phyloP scores from a whole-genome alignment of 2,797 vertebrate genomes.

The Pristis pectinata region DNA sequence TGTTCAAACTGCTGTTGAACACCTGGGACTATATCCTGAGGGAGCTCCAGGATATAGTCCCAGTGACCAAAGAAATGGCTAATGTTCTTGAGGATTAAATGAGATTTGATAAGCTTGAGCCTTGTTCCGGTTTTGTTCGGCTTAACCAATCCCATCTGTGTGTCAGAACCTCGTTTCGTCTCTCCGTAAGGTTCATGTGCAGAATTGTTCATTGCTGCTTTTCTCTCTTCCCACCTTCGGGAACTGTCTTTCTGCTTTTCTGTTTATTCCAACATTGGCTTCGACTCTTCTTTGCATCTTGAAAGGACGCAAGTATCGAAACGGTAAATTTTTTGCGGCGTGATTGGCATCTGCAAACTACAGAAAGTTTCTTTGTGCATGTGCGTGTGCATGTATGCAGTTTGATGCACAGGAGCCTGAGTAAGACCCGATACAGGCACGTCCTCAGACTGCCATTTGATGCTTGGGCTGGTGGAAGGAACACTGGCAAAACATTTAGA shows the following conservation, averaged over 20 bases:
- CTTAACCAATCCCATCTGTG: background rate
- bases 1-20: too few relatives aligned
- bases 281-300: background rate
- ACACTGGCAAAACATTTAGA: too few relatives aligned
- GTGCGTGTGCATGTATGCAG: background rate
- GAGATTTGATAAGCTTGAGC: background rate
- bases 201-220: background rate
- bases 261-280: background rate
- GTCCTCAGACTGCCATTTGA: background rate
- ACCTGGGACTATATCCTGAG: too few relatives aligned
- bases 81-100: background rate
- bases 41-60: too few relatives aligned
- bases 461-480: background rate
- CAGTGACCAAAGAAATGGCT: too few relatives aligned
- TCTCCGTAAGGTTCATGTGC: background rate
- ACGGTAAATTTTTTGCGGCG: background rate
- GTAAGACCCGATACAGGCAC: background rate
- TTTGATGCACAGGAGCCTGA: background rate
- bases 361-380: background rate
- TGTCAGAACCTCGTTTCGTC: background rate
- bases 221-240: background rate
- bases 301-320: background rate
- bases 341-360: background rate
- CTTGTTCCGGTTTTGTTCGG: background rate
- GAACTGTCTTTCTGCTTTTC: background rate